phyloP scores from a whole-genome alignment of 2,797 vertebrate genomes.

The Pangasius djambal region DNA sequence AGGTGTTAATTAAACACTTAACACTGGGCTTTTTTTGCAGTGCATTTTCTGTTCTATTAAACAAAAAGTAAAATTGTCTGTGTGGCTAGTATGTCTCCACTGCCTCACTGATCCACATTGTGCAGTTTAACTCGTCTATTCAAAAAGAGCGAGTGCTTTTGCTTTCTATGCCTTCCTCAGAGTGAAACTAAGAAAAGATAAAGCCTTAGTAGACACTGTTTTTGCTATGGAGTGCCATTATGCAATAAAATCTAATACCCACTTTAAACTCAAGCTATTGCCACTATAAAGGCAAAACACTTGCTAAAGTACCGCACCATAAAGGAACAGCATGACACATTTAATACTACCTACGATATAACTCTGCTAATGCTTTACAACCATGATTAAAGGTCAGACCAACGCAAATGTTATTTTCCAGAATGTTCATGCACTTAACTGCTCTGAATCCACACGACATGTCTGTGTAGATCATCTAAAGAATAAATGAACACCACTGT shows the following conservation, averaged over 20 bases:
- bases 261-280: slow-evolving; percentile 11
- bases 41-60: background rate
- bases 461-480: background rate
- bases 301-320: slow-evolving; percentile 5
- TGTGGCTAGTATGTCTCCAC: background rate
- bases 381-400: slow-evolving; percentile 34
- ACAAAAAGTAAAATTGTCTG: background rate
- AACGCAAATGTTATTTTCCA: background rate
- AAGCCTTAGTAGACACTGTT: background rate
- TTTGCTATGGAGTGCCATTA: background rate
- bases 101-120: background rate
- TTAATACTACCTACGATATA: slow-evolving; percentile 1
- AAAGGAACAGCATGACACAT: background rate
- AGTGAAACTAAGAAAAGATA: background rate
- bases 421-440: background rate
- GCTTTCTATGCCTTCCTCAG: background rate
- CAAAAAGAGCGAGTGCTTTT: background rate
- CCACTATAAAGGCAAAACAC: slow-evolving; percentile 22
- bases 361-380: background rate
- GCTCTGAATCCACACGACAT: background rate
- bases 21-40: background rate
- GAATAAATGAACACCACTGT: background rate
- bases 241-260: slow-evolving; percentile 24
- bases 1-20: slow-evolving; percentile 16
- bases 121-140: background rate